Conservation (phyloP, 23 tunicate genomes). For the Trididemnum clinides region DNA sequence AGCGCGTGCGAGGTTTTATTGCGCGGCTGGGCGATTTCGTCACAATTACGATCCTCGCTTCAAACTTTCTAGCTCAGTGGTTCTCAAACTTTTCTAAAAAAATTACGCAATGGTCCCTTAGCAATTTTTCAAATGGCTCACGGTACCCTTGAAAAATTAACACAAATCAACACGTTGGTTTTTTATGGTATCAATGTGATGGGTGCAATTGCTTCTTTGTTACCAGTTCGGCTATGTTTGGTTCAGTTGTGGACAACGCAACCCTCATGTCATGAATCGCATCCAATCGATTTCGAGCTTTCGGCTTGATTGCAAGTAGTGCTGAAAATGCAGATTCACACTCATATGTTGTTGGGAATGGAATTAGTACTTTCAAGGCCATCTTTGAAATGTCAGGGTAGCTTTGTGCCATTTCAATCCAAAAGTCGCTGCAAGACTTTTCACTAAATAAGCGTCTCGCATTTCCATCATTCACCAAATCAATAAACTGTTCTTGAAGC, state of each 20-base stretch:
- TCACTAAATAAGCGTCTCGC: too few relatives aligned
- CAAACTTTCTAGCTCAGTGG: conserved; percentile 18
- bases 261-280: too few relatives aligned
- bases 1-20: neutral
- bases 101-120: conserved; percentile 28
- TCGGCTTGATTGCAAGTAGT: conserved; percentile 32
- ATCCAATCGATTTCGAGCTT: neutral
- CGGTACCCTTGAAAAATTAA: neutral
- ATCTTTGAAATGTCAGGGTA: conserved; percentile 36
- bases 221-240: too few relatives aligned
- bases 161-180: neutral
- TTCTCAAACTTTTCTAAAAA: conserved; percentile 28
- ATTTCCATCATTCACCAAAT: too few relatives aligned
- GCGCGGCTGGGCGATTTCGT: neutral
- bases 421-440: too few relatives aligned
- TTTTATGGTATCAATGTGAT: neutral
- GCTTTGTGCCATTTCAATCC: conserved; percentile 12
- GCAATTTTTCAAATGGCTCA: conserved; percentile 13
- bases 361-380: conserved; percentile 54
- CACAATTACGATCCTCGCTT: too few relatives aligned
- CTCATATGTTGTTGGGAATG: too few relatives aligned
- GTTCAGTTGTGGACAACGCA: too few relatives aligned
- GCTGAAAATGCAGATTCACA: conserved; percentile 38
- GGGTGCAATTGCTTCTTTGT: too few relatives aligned
- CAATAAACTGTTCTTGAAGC: too few relatives aligned